Conservation (phyloP, 2,888 invertebrate genomes). For the Brenthis hecate region DNA sequence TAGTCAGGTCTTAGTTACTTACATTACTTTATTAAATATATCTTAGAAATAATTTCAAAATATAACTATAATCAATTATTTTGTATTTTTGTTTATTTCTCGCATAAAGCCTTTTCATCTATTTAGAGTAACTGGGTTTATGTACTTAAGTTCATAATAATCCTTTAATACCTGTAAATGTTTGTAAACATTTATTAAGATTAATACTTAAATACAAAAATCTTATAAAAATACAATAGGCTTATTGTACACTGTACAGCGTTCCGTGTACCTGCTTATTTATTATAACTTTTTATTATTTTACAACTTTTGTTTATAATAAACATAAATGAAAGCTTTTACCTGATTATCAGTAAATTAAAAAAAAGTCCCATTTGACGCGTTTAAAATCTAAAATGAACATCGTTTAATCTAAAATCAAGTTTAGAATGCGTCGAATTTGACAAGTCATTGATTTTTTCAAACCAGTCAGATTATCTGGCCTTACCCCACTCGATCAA, state of each 20-base stretch:
- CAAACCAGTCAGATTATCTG: conserved; percentile 74
- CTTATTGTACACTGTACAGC: conserved; percentile 8
- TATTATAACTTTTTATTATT: background rate
- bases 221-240: conserved; percentile 17
- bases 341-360: conserved; percentile 2
- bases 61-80: no score
- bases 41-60: no score
- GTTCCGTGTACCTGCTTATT: conserved; percentile 14
- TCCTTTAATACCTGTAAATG: background rate
- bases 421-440: conserved; percentile 77
- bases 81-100: no score
- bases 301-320: background rate
- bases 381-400: conserved; percentile 57
- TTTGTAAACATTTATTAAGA: conserved; percentile 27
- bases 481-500: conserved; percentile 81
- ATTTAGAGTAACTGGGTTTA: background rate
- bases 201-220: conserved; percentile 13
- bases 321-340: conserved; percentile 1
- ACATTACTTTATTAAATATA: no score
- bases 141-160: no score
- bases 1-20: no score
- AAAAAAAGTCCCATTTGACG: conserved; percentile 38
- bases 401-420: conserved; percentile 56
- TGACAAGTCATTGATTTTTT: conserved; percentile 81
- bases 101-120: background rate